Evolutionary conservation across 2,113 vertebrate genomes (phyloP), one percentile per base, ranked within the genome.

Genomic region (Aspiorhynchus laticeps): DNA sequence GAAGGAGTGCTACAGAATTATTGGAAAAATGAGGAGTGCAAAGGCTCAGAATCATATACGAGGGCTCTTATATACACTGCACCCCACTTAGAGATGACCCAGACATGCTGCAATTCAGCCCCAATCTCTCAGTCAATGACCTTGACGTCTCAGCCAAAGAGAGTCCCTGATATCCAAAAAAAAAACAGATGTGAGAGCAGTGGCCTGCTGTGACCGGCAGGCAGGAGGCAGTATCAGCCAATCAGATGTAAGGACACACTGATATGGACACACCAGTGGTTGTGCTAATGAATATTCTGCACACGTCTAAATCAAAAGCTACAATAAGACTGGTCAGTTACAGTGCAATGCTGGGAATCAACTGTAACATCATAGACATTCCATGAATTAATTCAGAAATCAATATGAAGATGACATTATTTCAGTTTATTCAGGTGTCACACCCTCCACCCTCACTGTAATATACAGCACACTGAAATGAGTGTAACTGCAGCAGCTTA

Each of bases 21-120:
- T 82, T 67, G 41, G 41, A 82, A 65, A 82, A 82, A 65, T 67
- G 59, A 63, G 59, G 59, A 82, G 59, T 21, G 80, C n/a, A 65
- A 11, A 79, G 24, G 17, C 36, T 61, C 28, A 14, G 10, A 79
- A 59, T 63, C 33, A 41, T 80, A 63, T 41, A 26, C 1, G 5
- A 82, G 38, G 28, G 59, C 59, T 21, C 59, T 82, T 82, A 82
- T 17, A 28, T 46, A 26, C 59, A 43, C 4, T 0, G 15, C 24
- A 43, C 36, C 56, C 36, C 79, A 65, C 79, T 81, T 26, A 81
- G 38, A 81, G n/a, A 65, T 81, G n/a, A 46, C 38, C 53, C 80
- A 46, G 59, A 21, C n/a, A 17, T 63, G 67, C 6, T 41, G 71
- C 38, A 73, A 46, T 26, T 43, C 59, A 81, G 36, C 24, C n/a